phyloP scores from a whole-genome alignment of 2,888 invertebrate species.

The Limenitis camilla region DNA sequence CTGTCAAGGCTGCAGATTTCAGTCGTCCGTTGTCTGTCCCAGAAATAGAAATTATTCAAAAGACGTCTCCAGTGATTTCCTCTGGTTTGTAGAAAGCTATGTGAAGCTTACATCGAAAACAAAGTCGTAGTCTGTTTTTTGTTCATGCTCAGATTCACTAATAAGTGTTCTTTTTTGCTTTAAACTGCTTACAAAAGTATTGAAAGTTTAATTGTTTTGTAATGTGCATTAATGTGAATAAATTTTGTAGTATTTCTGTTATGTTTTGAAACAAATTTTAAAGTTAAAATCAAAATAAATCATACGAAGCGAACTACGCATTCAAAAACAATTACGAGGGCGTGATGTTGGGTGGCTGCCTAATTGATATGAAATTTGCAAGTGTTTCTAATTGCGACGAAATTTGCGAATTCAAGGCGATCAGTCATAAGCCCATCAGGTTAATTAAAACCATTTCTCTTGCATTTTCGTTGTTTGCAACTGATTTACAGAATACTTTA shows the following conservation, averaged over 20 bases:
- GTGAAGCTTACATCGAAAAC: conserved; percentile 35
- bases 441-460: conserved; percentile 73
- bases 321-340: conserved; percentile 72
- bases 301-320: conserved; percentile 60
- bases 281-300: conserved; percentile 45
- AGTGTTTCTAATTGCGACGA: conserved; percentile 70
- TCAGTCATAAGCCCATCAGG: conserved; percentile 70
- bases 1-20: conserved; percentile 65
- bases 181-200: neutral
- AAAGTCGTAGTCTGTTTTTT: conserved; percentile 32
- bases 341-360: conserved; percentile 68
- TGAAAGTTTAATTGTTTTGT: neutral
- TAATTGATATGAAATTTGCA: conserved; percentile 75
- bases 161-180: conserved; percentile 2
- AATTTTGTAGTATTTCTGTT: neutral
- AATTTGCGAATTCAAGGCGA: conserved; percentile 65
- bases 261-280: conserved; percentile 7
- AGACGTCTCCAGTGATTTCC: conserved; percentile 66
- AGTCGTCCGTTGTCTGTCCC: conserved; percentile 52
- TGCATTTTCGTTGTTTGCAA: conserved; percentile 42
- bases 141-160: conserved; percentile 27
- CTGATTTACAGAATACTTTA: conserved; percentile 28
- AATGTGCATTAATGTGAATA: neutral
- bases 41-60: conserved; percentile 69
- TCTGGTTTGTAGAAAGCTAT: conserved; percentile 58